A percentile compares a stretch with the other conserved stretches of the same genome.
These are phyloP conservation scores for Allochrocebus solatus DNA, from an alignment of 2,797 vertebrate genomes.

Conservation along the genomic window DNA sequence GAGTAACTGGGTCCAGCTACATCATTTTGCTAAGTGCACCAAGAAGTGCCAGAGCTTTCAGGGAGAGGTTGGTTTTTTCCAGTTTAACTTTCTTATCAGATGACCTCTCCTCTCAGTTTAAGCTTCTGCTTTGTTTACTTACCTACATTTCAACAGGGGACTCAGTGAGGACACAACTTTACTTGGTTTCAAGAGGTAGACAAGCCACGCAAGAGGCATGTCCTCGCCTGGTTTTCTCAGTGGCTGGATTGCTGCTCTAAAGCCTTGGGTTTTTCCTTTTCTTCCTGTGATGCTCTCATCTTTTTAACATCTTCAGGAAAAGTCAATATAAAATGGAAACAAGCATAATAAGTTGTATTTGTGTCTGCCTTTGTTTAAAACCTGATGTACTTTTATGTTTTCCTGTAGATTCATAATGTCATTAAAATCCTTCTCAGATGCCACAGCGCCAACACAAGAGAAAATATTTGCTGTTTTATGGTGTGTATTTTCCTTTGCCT, in stretches of 20 bases:
- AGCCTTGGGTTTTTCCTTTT: not conserved
- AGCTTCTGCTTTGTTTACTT: not conserved
- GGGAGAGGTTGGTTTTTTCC: not conserved
- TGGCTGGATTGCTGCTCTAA: not conserved
- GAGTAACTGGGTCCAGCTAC: not conserved
- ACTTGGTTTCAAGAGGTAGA: not conserved
- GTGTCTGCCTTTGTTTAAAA: not conserved
- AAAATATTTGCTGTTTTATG: conserved; percentile 93
- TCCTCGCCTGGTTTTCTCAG: not conserved
- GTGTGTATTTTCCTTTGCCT: conserved; percentile 82
- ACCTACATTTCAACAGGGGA: not conserved
- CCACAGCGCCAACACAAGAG: conserved; percentile 85
- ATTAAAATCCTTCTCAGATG: conserved; percentile 89
- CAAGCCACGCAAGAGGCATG: not conserved
- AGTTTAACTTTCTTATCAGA: not conserved
- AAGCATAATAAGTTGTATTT: not conserved
- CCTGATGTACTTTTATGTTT: conserved; percentile 18
- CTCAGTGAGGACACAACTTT: not conserved
- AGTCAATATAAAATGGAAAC: not conserved
- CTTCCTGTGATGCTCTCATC: not conserved
- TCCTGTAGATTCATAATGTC: conserved; percentile 90
- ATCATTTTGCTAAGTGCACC: not conserved
- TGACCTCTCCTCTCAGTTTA: not conserved
- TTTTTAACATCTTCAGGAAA: not conserved
- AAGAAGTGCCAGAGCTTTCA: not conserved